Percentiles rank a stretch among this genome's conserved stretches.
These are phyloP conservation scores for Ceyx cyanopectus DNA, from an alignment of 2,113 vertebrate species.

Conservation along the genomic window DNA sequence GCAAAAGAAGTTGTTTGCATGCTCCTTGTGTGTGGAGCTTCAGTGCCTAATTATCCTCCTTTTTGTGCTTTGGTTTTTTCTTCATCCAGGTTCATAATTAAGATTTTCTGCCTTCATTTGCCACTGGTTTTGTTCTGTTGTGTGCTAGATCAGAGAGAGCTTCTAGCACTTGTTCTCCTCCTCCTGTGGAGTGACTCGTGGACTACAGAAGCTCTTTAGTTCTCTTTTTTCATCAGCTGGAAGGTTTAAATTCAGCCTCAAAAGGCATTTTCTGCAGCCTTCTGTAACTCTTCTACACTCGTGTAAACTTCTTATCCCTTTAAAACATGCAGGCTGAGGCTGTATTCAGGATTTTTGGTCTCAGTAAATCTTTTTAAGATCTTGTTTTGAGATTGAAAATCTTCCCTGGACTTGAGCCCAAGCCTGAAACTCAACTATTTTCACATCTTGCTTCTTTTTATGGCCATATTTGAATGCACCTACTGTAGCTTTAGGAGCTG, in stretches of 20 bases:
- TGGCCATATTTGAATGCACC: neutral
- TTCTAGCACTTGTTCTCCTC: neutral
- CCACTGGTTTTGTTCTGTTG: neutral
- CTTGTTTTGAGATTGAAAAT: constrained; percentile 11
- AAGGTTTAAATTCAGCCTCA: neutral
- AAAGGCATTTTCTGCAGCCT: neutral
- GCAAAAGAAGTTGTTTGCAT: neutral
- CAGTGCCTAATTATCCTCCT: neutral
- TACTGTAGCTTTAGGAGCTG: neutral
- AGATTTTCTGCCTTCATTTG: constrained; percentile 6
- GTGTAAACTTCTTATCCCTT: neutral
- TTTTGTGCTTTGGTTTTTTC: neutral
- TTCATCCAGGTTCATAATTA: neutral
- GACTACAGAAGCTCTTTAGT: neutral
- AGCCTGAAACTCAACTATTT: neutral
- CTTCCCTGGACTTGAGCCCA: neutral
- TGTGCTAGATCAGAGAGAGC: neutral
- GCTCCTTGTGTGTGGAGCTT: neutral
- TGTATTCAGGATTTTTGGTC: neutral
- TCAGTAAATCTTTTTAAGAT: constrained; percentile 1
- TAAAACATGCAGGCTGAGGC: neutral
- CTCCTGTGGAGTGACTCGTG: neutral
- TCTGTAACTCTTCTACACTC: neutral
- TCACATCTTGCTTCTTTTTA: neutral
- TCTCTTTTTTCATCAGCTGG: neutral